phyloP scores from a whole-genome alignment of 2,888 invertebrate species.

The Aphrophora alni region DNA sequence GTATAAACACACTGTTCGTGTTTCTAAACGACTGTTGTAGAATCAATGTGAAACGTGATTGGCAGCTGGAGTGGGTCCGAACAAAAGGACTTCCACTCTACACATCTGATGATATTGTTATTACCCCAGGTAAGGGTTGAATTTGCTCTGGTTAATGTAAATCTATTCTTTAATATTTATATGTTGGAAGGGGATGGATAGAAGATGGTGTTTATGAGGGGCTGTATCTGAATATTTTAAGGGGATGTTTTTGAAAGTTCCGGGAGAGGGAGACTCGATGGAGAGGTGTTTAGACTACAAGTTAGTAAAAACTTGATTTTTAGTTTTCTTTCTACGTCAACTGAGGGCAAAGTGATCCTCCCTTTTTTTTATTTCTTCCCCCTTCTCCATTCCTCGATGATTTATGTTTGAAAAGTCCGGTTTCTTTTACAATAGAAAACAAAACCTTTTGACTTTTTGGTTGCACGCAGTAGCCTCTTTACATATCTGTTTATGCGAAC shows the following conservation, averaged over 20 bases:
- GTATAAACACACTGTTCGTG: too few species aligned
- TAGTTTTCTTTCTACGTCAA: not conserved
- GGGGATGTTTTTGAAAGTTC: not conserved
- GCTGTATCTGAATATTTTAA: not conserved
- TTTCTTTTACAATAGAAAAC: not conserved
- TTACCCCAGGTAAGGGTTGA: constrained; percentile 35
- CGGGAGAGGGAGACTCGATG: not conserved
- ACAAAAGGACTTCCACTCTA: not conserved
- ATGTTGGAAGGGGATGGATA: constrained; percentile 9
- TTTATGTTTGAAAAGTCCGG: constrained; percentile 30
- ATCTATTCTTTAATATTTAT: constrained; percentile 43
- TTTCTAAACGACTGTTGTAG: too few species aligned
- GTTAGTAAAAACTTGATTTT: not conserved
- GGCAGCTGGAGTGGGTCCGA: not conserved
- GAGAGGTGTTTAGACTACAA: not conserved
- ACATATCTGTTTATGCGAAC: not conserved
- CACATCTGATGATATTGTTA: constrained; percentile 31
- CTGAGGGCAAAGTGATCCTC: not conserved
- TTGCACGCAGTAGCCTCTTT: not conserved
- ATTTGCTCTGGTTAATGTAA: constrained; percentile 43
- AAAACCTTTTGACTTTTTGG: not conserved
- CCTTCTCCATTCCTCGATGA: constrained; percentile 25
- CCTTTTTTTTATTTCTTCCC: constrained; percentile 6
- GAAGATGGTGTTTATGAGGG: constrained; percentile 6
- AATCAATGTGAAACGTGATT: not conserved